A percentile compares a stretch with the other conserved stretches of the same genome.
phyloP scores from a whole-genome alignment of 2,113 vertebrate species.

The Alosa alosa region DNA sequence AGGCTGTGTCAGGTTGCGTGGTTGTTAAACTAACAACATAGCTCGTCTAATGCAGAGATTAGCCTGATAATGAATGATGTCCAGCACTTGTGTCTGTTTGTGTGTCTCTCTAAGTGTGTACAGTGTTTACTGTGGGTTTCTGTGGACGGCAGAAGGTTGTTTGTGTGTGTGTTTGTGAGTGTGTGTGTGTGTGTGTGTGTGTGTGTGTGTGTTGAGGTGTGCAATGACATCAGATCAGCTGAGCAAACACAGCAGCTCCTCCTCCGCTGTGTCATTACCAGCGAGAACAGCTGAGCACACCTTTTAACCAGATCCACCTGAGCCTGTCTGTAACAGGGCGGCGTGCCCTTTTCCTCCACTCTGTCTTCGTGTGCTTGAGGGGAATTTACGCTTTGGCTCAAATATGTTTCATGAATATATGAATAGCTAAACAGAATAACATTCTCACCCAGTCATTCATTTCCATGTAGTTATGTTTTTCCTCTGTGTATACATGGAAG shows the following conservation, averaged over 20 bases:
- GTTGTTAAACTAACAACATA: not conserved
- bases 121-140: not conserved
- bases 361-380: not conserved
- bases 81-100: not conserved
- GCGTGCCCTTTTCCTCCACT: not conserved
- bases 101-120: not conserved
- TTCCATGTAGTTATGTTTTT: not conserved
- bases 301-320: not conserved
- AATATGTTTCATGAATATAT: not conserved
- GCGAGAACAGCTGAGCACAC: slow-evolving; percentile 2
- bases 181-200: not conserved
- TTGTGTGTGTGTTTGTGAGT: not conserved
- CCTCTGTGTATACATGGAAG: not conserved
- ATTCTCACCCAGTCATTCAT: not conserved
- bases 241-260: not conserved
- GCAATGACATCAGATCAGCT: not conserved
- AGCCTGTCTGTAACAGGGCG: not conserved
- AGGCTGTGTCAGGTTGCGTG: not conserved
- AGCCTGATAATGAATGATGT: not conserved
- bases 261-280: not conserved
- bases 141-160: not conserved
- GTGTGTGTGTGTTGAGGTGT: not conserved
- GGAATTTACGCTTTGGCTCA: not conserved
- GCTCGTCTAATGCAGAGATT: not conserved
- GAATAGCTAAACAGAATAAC: not conserved